These are phyloP conservation scores for Smittia aterrima DNA, from an alignment of 2,888 invertebrate species.

Conservation along the genomic window DNA sequence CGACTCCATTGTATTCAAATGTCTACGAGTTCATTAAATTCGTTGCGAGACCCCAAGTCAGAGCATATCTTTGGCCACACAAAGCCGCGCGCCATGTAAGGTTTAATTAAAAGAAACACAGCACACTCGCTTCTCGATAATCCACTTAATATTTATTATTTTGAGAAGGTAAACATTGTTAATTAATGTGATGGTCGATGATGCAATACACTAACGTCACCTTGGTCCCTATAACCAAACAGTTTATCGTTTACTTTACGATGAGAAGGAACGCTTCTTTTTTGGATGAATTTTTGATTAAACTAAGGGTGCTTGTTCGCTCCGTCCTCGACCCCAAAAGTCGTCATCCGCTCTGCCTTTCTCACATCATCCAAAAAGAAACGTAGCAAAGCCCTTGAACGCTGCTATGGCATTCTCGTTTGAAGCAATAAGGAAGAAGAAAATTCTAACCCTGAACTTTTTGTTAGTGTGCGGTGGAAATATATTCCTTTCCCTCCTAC, in stretches of 20 bases:
- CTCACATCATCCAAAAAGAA: background rate
- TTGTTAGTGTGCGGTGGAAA: constrained; percentile 29
- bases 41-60: background rate
- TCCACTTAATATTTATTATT: constrained; percentile 8
- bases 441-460: constrained; percentile 41
- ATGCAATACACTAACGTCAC: background rate
- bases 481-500: background rate
- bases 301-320: constrained; percentile 19
- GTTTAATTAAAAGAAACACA: constrained; percentile 9
- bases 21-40: background rate
- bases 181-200: constrained; percentile 23
- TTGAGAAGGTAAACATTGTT: constrained; percentile 11
- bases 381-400: constrained; percentile 37
- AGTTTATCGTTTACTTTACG: background rate
- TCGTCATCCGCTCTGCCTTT: constrained; percentile 30
- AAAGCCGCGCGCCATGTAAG: constrained; percentile 2
- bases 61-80: constrained; percentile 11
- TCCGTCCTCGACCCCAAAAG: constrained; percentile 37
- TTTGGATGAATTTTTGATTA: constrained; percentile 33
- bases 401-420: constrained; percentile 30
- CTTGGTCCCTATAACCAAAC: background rate
- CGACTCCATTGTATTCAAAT: constrained; percentile 22
- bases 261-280: background rate
- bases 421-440: constrained; percentile 29
- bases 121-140: background rate